Evolutionary conservation across 2,888 invertebrate genomes (phyloP).

Genomic region (Andrena hattorfiana): DNA sequence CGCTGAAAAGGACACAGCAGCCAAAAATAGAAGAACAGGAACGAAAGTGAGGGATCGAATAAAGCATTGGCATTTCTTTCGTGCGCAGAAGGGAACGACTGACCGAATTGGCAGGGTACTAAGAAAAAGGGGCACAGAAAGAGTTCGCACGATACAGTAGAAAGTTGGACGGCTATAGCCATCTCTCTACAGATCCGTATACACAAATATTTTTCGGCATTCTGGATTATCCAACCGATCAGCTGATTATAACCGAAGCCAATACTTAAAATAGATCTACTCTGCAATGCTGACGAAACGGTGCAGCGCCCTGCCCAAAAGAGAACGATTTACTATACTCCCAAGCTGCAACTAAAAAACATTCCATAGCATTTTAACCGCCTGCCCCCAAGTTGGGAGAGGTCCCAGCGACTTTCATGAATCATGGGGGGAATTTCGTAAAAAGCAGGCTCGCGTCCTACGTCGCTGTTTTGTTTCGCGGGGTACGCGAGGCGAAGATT

Average conservation of each 20-base stretch:
- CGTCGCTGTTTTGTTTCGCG: constrained; percentile 1
- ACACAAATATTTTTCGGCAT: neutral
- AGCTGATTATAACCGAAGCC: too few species aligned
- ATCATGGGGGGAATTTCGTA: constrained; percentile 20
- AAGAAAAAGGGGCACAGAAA: constrained; percentile 2
- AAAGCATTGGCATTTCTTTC: constrained; percentile 8
- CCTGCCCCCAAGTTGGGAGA: neutral
- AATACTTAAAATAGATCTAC: neutral
- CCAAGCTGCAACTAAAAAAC: neutral
- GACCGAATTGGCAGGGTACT: neutral
- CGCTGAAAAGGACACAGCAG: constrained; percentile 1
- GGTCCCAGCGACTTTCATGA: neutral
- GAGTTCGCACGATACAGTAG: neutral
- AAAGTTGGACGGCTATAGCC: neutral
- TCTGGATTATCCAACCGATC: too few species aligned
- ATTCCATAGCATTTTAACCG: neutral
- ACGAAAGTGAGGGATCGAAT: neutral
- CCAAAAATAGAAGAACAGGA: neutral
- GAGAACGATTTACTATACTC: neutral
- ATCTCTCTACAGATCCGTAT: neutral
- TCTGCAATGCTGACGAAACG: neutral
- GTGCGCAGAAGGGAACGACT: too few species aligned
- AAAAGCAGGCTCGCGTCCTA: neutral
- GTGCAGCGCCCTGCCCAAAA: neutral
- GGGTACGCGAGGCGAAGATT: constrained; percentile 42